Conservation (phyloP, 2,797 vertebrate genomes). For the Falco berigora region DNA sequence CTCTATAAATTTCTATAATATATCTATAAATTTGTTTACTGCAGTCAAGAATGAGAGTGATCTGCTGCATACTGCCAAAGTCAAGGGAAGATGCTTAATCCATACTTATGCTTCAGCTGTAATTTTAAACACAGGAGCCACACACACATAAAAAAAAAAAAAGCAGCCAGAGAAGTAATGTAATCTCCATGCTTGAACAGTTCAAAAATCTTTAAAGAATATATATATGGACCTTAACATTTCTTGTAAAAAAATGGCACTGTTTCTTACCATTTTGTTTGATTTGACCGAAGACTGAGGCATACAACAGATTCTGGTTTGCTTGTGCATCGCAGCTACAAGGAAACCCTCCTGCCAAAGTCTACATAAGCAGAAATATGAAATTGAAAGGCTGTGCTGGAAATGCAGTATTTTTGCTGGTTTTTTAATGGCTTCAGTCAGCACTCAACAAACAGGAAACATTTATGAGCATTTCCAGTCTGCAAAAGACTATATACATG, state of each 20-base stretch:
- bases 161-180: conserved; percentile 23
- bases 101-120: neutral
- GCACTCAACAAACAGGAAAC: neutral
- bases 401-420: neutral
- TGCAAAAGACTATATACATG: neutral
- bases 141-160: neutral
- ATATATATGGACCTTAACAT: neutral
- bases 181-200: neutral
- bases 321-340: neutral
- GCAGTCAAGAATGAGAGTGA: neutral
- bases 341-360: neutral
- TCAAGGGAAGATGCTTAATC: neutral
- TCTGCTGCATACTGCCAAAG: conserved; percentile 1
- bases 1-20: neutral
- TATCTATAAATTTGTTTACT: neutral
- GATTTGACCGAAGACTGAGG: neutral
- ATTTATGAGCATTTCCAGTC: neutral
- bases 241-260: neutral
- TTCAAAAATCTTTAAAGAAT: neutral
- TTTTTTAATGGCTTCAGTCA: neutral
- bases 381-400: neutral
- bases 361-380: neutral
- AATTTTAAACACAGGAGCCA: conserved; percentile 15
- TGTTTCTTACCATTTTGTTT: neutral
- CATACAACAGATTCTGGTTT: neutral